These are phyloP conservation scores for Cinara cedri DNA, from an alignment of 2,888 invertebrate species.

Conservation along the genomic window DNA sequence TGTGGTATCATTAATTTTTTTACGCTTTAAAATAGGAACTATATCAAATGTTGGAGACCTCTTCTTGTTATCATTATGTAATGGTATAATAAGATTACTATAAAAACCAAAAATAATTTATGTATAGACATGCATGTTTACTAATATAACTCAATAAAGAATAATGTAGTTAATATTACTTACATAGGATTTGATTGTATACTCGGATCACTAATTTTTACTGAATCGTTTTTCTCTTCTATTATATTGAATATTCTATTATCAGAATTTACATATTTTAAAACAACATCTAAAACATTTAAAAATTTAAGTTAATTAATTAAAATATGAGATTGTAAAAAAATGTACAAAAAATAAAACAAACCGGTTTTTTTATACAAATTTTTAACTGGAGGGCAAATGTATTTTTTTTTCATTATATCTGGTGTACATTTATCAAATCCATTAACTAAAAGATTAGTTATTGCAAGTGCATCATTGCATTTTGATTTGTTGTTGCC, in stretches of 20 bases:
- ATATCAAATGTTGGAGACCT: constrained; percentile 11
- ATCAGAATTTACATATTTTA: constrained; percentile 19
- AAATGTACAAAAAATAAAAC: neutral
- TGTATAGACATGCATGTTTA: neutral
- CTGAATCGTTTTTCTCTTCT: neutral
- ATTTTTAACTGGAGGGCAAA: neutral
- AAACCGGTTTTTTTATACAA: constrained; percentile 33
- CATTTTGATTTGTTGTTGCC: neutral
- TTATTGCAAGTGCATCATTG: constrained; percentile 8
- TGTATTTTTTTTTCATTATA: neutral
- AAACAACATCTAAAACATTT: constrained; percentile 8
- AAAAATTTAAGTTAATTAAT: neutral
- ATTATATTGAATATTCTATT: constrained; percentile 11
- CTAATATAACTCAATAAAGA: neutral
- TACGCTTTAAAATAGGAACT: constrained; percentile 5
- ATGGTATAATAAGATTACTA: constrained; percentile 22
- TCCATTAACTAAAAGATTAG: constrained; percentile 30
- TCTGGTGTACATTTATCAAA: constrained; percentile 27
- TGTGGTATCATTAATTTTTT: constrained; percentile 15
- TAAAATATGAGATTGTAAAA: neutral
- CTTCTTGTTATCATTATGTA: neutral
- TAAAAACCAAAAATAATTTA: neutral
- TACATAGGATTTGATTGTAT: constrained; percentile 24
- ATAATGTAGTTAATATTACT: neutral
- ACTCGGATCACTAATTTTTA: neutral